phyloP scores from a whole-genome alignment of 1,140 invertebrate genomes.

The Hylyphantes graminicola region DNA sequence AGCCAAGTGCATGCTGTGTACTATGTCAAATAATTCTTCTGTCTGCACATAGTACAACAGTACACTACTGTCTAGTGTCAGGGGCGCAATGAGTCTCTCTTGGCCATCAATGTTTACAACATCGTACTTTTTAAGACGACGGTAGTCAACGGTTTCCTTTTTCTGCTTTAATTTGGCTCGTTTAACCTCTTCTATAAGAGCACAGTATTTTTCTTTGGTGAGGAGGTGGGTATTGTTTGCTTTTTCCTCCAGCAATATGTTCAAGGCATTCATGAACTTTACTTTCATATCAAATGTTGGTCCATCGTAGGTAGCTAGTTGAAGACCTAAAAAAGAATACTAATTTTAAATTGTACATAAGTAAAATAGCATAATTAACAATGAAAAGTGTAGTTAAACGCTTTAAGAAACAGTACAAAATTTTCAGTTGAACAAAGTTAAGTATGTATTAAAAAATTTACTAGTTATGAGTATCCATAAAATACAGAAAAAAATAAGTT shows the following conservation, averaged over 20 bases:
- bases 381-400: no score
- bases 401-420: no score
- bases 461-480: no score
- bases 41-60: constrained; percentile 43
- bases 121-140: constrained; percentile 29
- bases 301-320: background rate
- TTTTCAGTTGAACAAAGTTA: no score
- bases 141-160: constrained; percentile 39
- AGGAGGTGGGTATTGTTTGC: background rate
- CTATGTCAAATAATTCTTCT: constrained; percentile 51
- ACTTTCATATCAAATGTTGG: constrained; percentile 21
- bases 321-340: no score
- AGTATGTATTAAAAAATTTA: no score
- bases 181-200: constrained; percentile 35
- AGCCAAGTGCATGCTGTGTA: constrained; percentile 43
- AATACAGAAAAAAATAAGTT: no score
- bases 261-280: constrained; percentile 1
- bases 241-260: constrained; percentile 15
- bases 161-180: constrained; percentile 26
- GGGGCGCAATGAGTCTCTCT: constrained; percentile 48
- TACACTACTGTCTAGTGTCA: constrained; percentile 46
- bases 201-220: constrained; percentile 25
- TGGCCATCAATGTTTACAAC: constrained; percentile 5
- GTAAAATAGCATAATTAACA: no score
- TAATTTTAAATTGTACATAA: no score